Conservation (phyloP, 1,140 invertebrate species). For the Lucilia sericata region DNA sequence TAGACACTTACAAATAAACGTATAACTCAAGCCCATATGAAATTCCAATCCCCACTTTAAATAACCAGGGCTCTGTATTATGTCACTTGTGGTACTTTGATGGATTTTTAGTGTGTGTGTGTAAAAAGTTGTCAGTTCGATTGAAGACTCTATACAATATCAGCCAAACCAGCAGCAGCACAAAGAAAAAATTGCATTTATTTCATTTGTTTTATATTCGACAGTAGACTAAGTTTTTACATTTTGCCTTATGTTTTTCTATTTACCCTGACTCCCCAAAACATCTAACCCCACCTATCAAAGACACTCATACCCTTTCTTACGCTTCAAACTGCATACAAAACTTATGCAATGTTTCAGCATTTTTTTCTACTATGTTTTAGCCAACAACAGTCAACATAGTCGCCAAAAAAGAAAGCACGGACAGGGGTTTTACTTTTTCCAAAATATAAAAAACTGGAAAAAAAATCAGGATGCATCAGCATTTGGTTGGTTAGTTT, state of each 20-base stretch:
- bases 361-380: background rate
- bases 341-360: constrained; percentile 1
- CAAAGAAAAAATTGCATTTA: background rate
- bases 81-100: constrained; percentile 19
- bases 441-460: background rate
- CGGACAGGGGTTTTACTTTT: constrained; percentile 12
- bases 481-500: constrained; percentile 39
- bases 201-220: background rate
- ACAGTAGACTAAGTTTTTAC: background rate
- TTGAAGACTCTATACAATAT: background rate
- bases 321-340: constrained; percentile 11
- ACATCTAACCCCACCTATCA: background rate
- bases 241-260: background rate
- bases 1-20: too few species aligned
- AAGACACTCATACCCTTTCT: background rate
- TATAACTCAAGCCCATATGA: too few species aligned
- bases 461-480: constrained; percentile 9
- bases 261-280: background rate
- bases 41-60: background rate
- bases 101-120: constrained; percentile 40
- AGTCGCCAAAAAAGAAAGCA: constrained; percentile 13
- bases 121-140: constrained; percentile 26
- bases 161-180: background rate
- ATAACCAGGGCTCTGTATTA: background rate
- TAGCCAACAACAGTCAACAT: constrained; percentile 18